Evolutionary conservation across 2,113 vertebrate species (phyloP).

Genomic region (Lepus timidus): DNA sequence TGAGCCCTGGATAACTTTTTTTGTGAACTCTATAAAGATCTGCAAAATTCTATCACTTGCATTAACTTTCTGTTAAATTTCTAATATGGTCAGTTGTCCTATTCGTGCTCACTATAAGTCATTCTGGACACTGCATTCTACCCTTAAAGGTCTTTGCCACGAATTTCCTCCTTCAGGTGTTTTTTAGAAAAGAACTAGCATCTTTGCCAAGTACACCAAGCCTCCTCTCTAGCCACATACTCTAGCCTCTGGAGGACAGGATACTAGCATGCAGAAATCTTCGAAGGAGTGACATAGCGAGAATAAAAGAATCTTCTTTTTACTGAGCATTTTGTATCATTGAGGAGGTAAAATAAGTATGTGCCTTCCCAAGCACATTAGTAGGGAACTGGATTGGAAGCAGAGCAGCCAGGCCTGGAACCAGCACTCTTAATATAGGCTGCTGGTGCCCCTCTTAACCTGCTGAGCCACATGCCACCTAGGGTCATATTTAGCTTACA

Average conservation of each 20-base stretch:
- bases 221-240: conserved; percentile 10
- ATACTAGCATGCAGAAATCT: neutral
- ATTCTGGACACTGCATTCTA: conserved; percentile 31
- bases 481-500: neutral
- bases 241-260: neutral
- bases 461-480: neutral
- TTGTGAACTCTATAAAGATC: conserved; percentile 81
- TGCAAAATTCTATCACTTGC: conserved; percentile 75
- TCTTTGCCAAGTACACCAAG: neutral
- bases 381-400: no score
- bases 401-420: no score
- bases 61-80: conserved; percentile 78
- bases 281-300: neutral
- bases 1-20: conserved; percentile 85
- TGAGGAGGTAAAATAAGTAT: neutral
- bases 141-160: conserved; percentile 52
- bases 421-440: no score
- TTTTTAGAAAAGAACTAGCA: conserved; percentile 53
- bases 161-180: conserved; percentile 39
- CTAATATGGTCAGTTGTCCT: conserved; percentile 71
- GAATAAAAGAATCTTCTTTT: conserved; percentile 16
- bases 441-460: no score
- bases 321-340: conserved; percentile 5
- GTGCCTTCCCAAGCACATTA: neutral
- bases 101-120: conserved; percentile 64